These are phyloP conservation scores for Thymallus thymallus DNA, from an alignment of 2,113 vertebrate species.

Conservation along the genomic window DNA sequence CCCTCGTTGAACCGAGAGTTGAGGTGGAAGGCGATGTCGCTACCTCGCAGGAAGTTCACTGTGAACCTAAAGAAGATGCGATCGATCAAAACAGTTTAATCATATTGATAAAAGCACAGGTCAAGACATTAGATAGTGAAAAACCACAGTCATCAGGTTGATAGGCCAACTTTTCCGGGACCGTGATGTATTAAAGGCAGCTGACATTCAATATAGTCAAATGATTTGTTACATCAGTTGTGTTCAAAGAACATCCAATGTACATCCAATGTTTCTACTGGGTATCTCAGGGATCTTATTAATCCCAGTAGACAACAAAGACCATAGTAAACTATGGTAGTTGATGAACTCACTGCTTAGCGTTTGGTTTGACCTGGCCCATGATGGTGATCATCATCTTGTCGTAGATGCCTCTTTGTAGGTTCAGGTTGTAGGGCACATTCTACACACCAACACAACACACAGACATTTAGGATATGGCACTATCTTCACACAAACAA, in stretches of 20 bases:
- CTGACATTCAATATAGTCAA: not conserved
- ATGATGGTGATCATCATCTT: slow-evolving; percentile 77
- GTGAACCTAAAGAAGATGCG: slow-evolving; percentile 66
- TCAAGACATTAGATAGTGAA: too few relatives aligned
- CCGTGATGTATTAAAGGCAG: too few relatives aligned
- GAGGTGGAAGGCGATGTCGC: slow-evolving; percentile 77
- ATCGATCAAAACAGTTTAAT: too few relatives aligned
- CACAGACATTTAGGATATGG: not conserved
- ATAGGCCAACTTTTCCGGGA: too few relatives aligned
- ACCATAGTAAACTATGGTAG: not conserved
- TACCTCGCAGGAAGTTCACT: slow-evolving; percentile 75
- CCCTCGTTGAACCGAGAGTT: slow-evolving; percentile 76
- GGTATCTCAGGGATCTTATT: not conserved
- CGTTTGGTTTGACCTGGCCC: slow-evolving; percentile 73
- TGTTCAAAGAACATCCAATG: not conserved
- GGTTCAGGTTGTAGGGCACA: slow-evolving; percentile 75
- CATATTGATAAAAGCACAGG: too few relatives aligned
- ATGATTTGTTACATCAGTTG: not conserved
- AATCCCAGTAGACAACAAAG: not conserved
- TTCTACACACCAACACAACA: slow-evolving; percentile 47
- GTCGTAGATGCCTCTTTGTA: slow-evolving; percentile 74
- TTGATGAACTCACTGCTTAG: slow-evolving; percentile 69
- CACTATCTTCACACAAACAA: too few relatives aligned
- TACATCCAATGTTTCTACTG: not conserved
- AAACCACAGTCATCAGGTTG: too few relatives aligned